Conservation (phyloP, 2,888 invertebrate species). For the Lutraria lutraria region DNA sequence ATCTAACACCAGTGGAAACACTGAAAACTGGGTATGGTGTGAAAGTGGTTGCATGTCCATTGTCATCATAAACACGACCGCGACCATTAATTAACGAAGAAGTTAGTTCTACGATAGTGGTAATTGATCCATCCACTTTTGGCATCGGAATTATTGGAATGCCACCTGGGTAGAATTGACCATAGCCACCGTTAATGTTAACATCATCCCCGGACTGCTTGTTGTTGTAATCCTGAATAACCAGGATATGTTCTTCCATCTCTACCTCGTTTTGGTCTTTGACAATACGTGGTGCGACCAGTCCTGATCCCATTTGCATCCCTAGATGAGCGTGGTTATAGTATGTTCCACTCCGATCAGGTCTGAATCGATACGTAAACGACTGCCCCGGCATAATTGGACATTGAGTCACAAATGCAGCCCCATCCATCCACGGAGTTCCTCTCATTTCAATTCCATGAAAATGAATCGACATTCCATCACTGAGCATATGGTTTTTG, state of each 20-base stretch:
- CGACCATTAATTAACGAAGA: conserved; percentile 75
- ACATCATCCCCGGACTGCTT: conserved; percentile 21
- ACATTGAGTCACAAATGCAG: too few relatives aligned
- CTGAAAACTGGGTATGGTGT: conserved; percentile 66
- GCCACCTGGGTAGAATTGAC: conserved; percentile 30
- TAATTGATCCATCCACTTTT: too few relatives aligned
- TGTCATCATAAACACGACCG: conserved; percentile 61
- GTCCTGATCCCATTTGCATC: conserved; percentile 65
- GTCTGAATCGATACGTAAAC: too few relatives aligned
- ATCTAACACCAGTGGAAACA: conserved; percentile 52
- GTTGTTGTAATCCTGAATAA: conserved; percentile 71
- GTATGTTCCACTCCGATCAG: conserved; percentile 68
- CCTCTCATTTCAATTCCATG: too few relatives aligned
- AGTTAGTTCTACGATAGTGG: too few relatives aligned
- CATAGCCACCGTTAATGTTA: not conserved
- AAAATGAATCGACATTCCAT: too few relatives aligned
- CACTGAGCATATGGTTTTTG: too few relatives aligned
- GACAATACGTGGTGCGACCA: conserved; percentile 70
- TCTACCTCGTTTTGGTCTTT: conserved; percentile 34
- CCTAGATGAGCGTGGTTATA: conserved; percentile 74
- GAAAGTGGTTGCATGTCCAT: conserved; percentile 43
- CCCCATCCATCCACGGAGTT: too few relatives aligned
- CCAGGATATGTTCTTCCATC: conserved; percentile 48
- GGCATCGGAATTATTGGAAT: too few relatives aligned
- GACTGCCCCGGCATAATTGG: too few relatives aligned